Conservation (phyloP, 2,797 vertebrate genomes). For the Dipus sagitta region DNA sequence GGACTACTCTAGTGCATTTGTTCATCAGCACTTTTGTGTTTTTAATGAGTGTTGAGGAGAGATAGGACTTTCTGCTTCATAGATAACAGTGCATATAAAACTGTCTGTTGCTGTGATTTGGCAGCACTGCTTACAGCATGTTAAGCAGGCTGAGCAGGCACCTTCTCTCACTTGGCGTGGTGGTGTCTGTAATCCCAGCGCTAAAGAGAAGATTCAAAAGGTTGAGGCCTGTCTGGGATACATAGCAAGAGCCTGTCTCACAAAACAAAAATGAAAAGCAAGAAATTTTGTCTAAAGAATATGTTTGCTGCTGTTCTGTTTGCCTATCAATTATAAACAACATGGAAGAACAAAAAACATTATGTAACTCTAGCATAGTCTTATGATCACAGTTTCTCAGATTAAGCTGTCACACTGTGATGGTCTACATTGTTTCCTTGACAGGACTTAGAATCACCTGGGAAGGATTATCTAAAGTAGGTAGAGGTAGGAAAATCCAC, state of each 20-base stretch:
- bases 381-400: background rate
- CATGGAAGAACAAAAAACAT: too few species aligned
- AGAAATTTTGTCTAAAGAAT: too few species aligned
- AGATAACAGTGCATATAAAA: conserved; percentile 16
- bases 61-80: conserved; percentile 24
- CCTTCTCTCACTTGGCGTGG: background rate
- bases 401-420: background rate
- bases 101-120: background rate
- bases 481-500: too few species aligned
- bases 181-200: background rate
- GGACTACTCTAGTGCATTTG: background rate
- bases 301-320: too few species aligned
- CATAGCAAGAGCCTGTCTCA: too few species aligned
- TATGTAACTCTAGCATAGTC: background rate
- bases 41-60: background rate
- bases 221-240: too few species aligned
- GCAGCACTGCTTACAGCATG: background rate
- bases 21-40: conserved; percentile 22
- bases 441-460: background rate
- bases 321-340: too few species aligned
- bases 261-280: too few species aligned
- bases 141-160: conserved; percentile 25
- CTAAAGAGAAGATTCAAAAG: too few species aligned
- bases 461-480: background rate
- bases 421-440: background rate